Evolutionary conservation across 2,113 vertebrate genomes (phyloP), one percentile per base, ranked within the genome.

Genomic region (Chloropsis cyanopogon): DNA sequence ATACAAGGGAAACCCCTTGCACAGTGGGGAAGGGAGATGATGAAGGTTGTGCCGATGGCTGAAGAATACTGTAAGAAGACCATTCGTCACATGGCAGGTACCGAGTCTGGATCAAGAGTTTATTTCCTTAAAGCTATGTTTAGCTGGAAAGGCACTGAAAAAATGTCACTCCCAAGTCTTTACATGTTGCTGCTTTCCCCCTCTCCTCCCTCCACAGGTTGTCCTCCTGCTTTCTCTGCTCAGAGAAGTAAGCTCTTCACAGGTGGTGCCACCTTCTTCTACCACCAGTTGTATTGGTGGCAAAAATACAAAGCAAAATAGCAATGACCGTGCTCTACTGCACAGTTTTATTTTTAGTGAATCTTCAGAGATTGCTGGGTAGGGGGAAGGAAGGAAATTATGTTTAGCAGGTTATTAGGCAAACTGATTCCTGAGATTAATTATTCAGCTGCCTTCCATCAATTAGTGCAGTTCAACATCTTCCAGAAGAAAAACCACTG

Each of bases 51-150:
- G 16, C 98, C 98, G 0, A 98, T 98, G 94, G 99, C 99, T 3
- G 98, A 99, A 92, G 99, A 99, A 46, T 99, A 99, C 95, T 99
- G 99, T 95, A 98, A 96, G 97, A 99, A 98, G 93, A 99, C 99
- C n/a, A 99, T 99, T 93, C 98, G 99, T 24, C 99, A 99, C 97
- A 98, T 99, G 98, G 98, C 99, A 98, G 99, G 99, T 99, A 95
- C 96, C 31, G 8, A 24, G 8, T 41, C 35, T 39, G 31, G 49
- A 85, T 31, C 68, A 52, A 44, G 11, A 28, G 17, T 77, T 23
- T 69, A 8, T 71, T 86, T 84, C 63, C 47, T 42, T 70, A 42
- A 66, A 89, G 8, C 7, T 50, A 7, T 22, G 25, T 70, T 86
- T n/a, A 42, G 19, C 52, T 57, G 52, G 25, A 75, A 96, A 72